Conservation (phyloP, 2,113 vertebrate species). For the Lamprotornis superbus region DNA sequence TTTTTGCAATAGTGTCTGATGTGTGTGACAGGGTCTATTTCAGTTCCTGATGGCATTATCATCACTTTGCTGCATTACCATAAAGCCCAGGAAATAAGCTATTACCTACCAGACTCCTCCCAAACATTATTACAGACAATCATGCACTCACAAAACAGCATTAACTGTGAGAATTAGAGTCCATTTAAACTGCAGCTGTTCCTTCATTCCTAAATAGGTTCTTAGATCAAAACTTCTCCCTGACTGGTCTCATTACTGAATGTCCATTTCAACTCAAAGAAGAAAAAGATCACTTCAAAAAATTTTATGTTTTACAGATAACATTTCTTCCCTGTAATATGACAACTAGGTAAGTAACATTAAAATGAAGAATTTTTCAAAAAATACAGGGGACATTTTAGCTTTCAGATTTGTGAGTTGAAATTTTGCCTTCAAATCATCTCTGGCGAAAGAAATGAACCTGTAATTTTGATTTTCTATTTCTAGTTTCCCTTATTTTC, state of each 20-base stretch:
- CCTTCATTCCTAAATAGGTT: slow-evolving; percentile 67
- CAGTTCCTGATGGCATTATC: slow-evolving; percentile 54
- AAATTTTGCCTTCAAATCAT: not conserved
- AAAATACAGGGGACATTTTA: not conserved
- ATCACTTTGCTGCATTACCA: slow-evolving; percentile 58
- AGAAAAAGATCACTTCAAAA: not conserved
- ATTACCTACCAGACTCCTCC: slow-evolving; percentile 70
- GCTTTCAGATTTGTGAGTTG: not conserved
- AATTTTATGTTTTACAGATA: not conserved
- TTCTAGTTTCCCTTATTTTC: not conserved
- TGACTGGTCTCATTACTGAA: slow-evolving; percentile 30
- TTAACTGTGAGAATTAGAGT: slow-evolving; percentile 76
- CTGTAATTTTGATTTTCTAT: not conserved
- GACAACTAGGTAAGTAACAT: not conserved
- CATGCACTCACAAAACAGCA: slow-evolving; percentile 67
- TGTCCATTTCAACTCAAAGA: slow-evolving; percentile 23
- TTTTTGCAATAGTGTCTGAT: slow-evolving; percentile 33
- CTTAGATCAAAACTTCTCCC: slow-evolving; percentile 64
- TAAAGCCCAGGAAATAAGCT: slow-evolving; percentile 74
- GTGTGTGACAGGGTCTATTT: slow-evolving; percentile 35
- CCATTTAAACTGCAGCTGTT: slow-evolving; percentile 80
- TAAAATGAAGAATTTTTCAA: not conserved
- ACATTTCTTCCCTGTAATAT: not conserved
- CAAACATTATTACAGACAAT: slow-evolving; percentile 69
- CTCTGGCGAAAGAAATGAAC: not conserved